Base-by-base conservation (phyloP, 2,888 invertebrate genomes). In the Hirtodrosophila confusa region DNA sequence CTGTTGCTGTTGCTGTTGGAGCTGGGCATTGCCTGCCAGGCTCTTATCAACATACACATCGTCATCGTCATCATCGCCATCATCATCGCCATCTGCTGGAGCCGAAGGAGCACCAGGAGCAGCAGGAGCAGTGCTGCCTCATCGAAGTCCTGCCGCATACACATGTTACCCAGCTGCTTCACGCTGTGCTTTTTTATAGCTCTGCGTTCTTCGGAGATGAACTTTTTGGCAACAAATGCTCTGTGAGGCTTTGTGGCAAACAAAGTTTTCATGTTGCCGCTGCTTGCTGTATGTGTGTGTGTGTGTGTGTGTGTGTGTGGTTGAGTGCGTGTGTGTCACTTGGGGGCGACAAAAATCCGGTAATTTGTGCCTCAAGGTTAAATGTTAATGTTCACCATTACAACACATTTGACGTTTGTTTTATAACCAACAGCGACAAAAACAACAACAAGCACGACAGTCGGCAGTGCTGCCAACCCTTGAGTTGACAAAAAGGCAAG, bases 281-380 rank as follows among this genome's bases (percentile, higher is more conserved):
- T 31, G 31, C 8, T 27, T 27, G 27, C 6, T 45, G 63, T 44
- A 47, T 17, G 47, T 23, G 17, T 17, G 17, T 17, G 17, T 17
- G 2, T 17, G 17, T 17, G 17, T 17, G 17, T 17, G 17, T 17
- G 17, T 17, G 17, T 27, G 27, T 27, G 27, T 27, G 27, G 4
- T 4, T 27, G 27, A 47, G 35, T 63, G 54, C 48, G 66, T 58
- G 47, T 44, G 48, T 67, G 73, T 54, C 74, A 60, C 69, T 77
- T 65, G 69, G 68, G 65, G 83, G 76, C 62, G 76, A 78, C 88
- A 74, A 85, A 86, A 86, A 88, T 88, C 74, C 77, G 72, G 89
- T 88, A 88, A 85, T 85, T 85, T 85, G 89, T 77, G 69, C 68
- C 72, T 61, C 64, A 88, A 88, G 84, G 84, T 86, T 88, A 86